Percentiles rank a stretch among this genome's conserved stretches.
phyloP scores from a whole-genome alignment of 2,888 invertebrate species.

The Cataglyphis altisquamis region DNA sequence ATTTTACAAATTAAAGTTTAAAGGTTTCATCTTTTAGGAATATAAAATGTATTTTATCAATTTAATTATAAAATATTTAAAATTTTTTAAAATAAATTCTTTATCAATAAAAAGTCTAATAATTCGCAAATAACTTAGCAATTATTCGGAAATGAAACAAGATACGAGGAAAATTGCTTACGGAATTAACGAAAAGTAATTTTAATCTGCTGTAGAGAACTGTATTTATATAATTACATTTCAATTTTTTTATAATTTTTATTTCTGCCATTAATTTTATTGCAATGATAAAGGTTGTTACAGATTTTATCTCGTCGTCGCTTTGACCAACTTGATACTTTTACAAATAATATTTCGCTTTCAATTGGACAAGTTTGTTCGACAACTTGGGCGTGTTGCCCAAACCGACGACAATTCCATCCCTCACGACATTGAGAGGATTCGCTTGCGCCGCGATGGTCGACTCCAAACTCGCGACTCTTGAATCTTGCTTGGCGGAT shows the following conservation, averaged over 20 bases:
- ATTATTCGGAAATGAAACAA: not conserved
- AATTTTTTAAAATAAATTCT: no score
- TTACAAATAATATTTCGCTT: not conserved
- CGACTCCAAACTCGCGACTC: not conserved
- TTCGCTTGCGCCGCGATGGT: constrained; percentile 3
- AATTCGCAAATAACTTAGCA: not conserved
- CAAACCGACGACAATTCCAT: constrained; percentile 47
- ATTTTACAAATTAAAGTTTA: no score
- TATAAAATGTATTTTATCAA: no score
- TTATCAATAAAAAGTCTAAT: no score
- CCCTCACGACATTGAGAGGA: not conserved
- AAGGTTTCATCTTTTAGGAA: no score
- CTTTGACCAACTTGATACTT: not conserved
- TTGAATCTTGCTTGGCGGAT: not conserved
- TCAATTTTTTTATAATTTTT: constrained; percentile 5
- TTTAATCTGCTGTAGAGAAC: constrained; percentile 3
- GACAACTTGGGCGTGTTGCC: not conserved
- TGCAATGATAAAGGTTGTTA: not conserved
- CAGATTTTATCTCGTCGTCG: not conserved
- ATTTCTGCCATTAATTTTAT: not conserved
- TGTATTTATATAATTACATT: constrained; percentile 1
- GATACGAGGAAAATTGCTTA: not conserved
- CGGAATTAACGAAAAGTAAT: not conserved
- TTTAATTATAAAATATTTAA: no score
- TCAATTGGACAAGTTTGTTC: not conserved